phyloP scores from a whole-genome alignment of 1,140 invertebrate genomes.

The Drosophila kohkoa region DNA sequence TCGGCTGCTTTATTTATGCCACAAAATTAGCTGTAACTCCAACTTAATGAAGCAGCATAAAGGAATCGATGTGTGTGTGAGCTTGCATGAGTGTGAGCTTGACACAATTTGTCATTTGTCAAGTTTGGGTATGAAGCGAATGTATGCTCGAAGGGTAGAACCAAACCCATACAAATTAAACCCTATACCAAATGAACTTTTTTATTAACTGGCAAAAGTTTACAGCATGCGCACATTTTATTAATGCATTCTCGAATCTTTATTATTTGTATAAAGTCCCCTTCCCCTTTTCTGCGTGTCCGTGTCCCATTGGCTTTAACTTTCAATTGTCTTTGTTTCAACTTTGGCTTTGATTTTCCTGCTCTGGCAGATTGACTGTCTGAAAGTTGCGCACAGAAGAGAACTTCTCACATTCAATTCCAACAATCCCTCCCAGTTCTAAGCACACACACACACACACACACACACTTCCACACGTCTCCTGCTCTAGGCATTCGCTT shows the following conservation, averaged over 20 bases:
- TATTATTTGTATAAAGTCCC: constrained; percentile 61
- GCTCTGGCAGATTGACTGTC: constrained; percentile 52
- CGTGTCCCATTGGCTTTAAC: constrained; percentile 30
- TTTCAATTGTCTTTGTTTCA: constrained; percentile 59
- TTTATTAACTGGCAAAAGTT: constrained; percentile 74
- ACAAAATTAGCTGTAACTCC: constrained; percentile 15
- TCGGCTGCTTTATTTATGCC: constrained; percentile 43
- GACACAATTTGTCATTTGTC: constrained; percentile 71
- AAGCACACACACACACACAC: neutral
- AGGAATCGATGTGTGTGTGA: constrained; percentile 20
- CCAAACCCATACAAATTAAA: constrained; percentile 25
- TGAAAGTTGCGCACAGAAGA: constrained; percentile 45
- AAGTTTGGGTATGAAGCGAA: constrained; percentile 36
- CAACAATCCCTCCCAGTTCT: neutral
- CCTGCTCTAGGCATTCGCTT: constrained; percentile 8
- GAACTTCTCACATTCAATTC: constrained; percentile 13
- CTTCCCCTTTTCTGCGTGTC: constrained; percentile 21
- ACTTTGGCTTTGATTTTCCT: constrained; percentile 68
- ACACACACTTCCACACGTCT: neutral
- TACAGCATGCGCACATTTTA: constrained; percentile 62
- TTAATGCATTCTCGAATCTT: constrained; percentile 65
- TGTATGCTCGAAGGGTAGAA: constrained; percentile 7
- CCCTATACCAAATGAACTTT: constrained; percentile 57
- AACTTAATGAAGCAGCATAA: constrained; percentile 3
- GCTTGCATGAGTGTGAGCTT: constrained; percentile 35